Base-by-base conservation (phyloP, 2,888 invertebrate genomes). In the Anarsia innoxiella region DNA sequence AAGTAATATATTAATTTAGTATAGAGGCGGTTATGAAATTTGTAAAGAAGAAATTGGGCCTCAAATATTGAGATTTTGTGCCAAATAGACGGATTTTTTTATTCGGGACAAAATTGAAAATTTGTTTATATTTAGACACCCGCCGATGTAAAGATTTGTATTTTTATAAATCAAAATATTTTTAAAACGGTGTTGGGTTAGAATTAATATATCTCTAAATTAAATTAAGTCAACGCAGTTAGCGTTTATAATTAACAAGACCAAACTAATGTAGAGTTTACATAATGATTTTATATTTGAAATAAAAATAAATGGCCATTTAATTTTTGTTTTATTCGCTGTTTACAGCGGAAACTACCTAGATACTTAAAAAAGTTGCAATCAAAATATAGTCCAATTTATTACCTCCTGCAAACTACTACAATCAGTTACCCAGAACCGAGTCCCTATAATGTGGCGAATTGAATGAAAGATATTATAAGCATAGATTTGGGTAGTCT, bases 241-340 rank as follows among this genome's bases (percentile, higher is more conserved):
- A 80, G 77, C 68, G 71, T 67, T n/a, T 56, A 33, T 36, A 39
- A 19, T 19, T 65, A 73, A 75, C 66, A 67, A 65, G 65, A 78
- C 72, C 76, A 77, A 79, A 77, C 77, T 83, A 79, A 80, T 78
- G 59, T 78, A 80, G 70, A 64, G 59, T 67, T 53, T 66, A 72
- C 3, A 25, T 25, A 66, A 61, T 63, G 48, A 51, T 54, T 56
- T 36, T 65, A 46, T 59, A 56, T 44, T 55, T 49, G 47, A 49
- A 49, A 51, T 59, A 45, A 50, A 42, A 35, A 39, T 68, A 61
- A 77, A 76, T 73, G 66, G 70, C 72, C 67, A 73, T 73, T 69
- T 54, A 38, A 19, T 5, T 19, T n/a, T n/a, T n/a, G n/a, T n/a
- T n/a, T n/a, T n/a, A n/a, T n/a, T n/a, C n/a, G n/a, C n/a, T n/a